Percentiles rank a stretch among this genome's conserved stretches.
phyloP scores from a whole-genome alignment of 2,888 invertebrate species.

The Ectobius pallidus region DNA sequence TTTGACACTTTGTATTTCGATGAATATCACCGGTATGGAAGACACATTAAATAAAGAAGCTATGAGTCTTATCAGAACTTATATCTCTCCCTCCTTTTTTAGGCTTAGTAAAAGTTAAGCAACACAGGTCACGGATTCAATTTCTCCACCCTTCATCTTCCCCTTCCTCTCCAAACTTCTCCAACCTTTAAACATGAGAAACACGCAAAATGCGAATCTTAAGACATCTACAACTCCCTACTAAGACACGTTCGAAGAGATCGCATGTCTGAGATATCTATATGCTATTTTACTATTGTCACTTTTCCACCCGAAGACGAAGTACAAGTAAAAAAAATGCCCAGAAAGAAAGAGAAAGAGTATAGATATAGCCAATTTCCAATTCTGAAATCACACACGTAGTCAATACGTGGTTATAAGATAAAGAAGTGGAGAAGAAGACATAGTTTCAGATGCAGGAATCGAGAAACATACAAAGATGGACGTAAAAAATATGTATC shows the following conservation, averaged over 20 bases:
- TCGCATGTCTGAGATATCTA: constrained; percentile 3
- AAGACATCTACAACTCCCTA: not conserved
- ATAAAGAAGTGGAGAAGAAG: not conserved
- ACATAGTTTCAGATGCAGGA: not conserved
- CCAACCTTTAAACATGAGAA: constrained; percentile 17
- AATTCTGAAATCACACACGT: constrained; percentile 25
- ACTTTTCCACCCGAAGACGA: not conserved
- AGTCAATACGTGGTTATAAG: not conserved
- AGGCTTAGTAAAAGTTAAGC: not conserved
- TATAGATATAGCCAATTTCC: constrained; percentile 4
- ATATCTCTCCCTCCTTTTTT: not conserved
- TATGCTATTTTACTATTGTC: constrained; percentile 19
- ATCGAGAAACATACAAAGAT: not conserved
- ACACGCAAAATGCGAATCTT: not conserved
- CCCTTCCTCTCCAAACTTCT: constrained; percentile 5
- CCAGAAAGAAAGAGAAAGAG: not conserved
- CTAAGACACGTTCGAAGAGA: not conserved
- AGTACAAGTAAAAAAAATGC: no score
- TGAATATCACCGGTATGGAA: no score
- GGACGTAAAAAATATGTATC: not conserved
- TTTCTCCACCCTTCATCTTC: constrained; percentile 16
- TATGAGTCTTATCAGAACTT: not conserved
- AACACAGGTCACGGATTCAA: constrained; percentile 38
- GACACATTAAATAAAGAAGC: not conserved
- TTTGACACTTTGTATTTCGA: no score